Percentiles rank a stretch among this genome's conserved stretches.
Evolutionary conservation across 2,113 vertebrate species (phyloP).

Genomic region (Melanerpes formicivorus): DNA sequence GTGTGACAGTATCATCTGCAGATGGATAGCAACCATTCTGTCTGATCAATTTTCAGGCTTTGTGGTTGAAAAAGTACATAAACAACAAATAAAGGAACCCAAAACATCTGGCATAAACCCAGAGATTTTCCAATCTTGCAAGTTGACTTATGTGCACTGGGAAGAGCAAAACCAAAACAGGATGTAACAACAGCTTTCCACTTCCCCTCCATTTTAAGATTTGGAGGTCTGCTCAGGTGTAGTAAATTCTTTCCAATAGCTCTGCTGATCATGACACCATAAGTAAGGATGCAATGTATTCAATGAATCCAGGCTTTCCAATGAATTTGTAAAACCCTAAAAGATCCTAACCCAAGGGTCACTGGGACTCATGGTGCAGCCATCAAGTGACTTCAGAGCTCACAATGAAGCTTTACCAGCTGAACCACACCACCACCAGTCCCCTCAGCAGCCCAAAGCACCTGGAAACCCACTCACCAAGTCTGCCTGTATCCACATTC

Average conservation of each 20-base stretch:
- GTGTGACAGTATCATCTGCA: neutral
- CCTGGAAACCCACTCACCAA: neutral
- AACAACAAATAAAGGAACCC: neutral
- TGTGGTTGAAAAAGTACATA: neutral
- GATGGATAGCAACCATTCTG: neutral
- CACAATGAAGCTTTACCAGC: neutral
- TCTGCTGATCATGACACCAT: neutral
- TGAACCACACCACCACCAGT: neutral
- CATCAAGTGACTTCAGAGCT: neutral
- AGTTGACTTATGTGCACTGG: neutral
- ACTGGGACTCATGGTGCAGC: neutral
- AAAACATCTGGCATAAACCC: neutral
- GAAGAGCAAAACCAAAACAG: neutral
- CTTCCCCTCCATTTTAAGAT: neutral
- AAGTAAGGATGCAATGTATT: neutral
- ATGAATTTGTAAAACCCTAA: neutral
- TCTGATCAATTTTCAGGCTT: neutral
- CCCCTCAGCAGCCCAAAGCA: neutral
- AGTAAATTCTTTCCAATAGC: neutral
- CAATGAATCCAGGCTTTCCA: neutral
- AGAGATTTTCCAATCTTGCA: neutral
- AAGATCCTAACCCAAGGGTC: neutral
- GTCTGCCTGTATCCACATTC: neutral
- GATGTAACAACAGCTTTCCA: too few relatives aligned
- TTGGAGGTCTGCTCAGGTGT: neutral